These are phyloP conservation scores for Dione juno DNA, from an alignment of 2,888 invertebrate genomes.

Conservation along the genomic window DNA sequence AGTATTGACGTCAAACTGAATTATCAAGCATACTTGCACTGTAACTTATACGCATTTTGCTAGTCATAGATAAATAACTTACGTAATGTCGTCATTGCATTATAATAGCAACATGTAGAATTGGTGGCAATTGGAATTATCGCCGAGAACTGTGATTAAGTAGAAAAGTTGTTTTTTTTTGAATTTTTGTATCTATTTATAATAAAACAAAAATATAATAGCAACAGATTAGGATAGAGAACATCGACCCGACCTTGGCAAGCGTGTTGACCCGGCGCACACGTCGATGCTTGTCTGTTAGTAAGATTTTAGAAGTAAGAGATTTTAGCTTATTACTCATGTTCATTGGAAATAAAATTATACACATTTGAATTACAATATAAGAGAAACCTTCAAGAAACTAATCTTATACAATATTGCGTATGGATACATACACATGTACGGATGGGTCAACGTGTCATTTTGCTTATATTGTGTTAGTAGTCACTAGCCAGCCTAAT, in stretches of 20 bases:
- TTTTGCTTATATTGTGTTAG: slow-evolving; percentile 16
- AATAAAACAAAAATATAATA: background rate
- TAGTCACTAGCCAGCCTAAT: slow-evolving; percentile 9
- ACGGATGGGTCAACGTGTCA: slow-evolving; percentile 1
- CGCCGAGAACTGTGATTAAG: background rate
- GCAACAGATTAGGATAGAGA: slow-evolving; percentile 46
- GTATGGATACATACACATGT: background rate
- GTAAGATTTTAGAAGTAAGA: slow-evolving; percentile 56
- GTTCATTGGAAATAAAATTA: background rate
- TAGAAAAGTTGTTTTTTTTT: too few species aligned
- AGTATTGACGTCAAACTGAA: slow-evolving; percentile 36
- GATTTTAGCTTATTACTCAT: slow-evolving; percentile 27
- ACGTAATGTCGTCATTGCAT: slow-evolving; percentile 16
- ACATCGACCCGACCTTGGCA: slow-evolving; percentile 71
- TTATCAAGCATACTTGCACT: slow-evolving; percentile 3
- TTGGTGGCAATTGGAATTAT: too few species aligned
- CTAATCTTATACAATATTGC: background rate
- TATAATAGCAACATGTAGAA: slow-evolving; percentile 7
- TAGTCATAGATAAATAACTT: slow-evolving; percentile 11
- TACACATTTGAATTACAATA: background rate
- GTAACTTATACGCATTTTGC: slow-evolving; percentile 24
- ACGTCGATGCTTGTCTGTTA: slow-evolving; percentile 64
- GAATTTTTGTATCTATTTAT: too few species aligned
- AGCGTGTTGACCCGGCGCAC: slow-evolving; percentile 76
- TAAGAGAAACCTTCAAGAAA: background rate